Conservation (phyloP, 1,140 invertebrate species). For the Sarcophaga peregrina region DNA sequence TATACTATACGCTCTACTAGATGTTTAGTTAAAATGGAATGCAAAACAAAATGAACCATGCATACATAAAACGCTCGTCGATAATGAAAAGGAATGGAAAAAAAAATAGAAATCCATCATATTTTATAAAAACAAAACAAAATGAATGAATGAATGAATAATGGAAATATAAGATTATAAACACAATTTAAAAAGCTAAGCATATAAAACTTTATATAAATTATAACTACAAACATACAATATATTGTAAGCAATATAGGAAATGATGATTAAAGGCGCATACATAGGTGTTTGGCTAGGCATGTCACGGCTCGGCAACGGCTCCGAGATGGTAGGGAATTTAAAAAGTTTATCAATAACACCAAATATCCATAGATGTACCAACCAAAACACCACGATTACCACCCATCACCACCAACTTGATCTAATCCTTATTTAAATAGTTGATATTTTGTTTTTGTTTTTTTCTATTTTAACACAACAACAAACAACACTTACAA, state of each 20-base stretch:
- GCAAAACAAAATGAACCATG: too few species aligned
- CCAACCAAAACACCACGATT: too few species aligned
- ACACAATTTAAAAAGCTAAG: constrained; percentile 35
- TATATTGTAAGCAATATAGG: constrained; percentile 22
- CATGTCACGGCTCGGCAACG: too few species aligned
- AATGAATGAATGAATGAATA: constrained; percentile 14
- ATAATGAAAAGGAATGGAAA: neutral
- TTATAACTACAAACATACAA: neutral
- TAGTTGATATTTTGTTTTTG: too few species aligned
- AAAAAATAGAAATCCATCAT: neutral
- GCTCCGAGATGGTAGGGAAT: too few species aligned
- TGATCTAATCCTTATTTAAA: too few species aligned
- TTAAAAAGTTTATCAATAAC: too few species aligned
- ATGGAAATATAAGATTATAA: constrained; percentile 42
- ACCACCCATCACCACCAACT: neutral
- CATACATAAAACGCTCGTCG: too few species aligned
- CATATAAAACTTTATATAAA: neutral
- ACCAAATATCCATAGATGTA: too few species aligned
- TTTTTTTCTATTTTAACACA: too few species aligned
- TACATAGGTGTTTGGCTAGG: neutral
- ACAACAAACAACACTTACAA: too few species aligned
- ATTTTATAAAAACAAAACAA: neutral
- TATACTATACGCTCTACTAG: constrained; percentile 36
- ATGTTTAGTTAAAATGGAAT: constrained; percentile 37
- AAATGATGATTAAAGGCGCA: neutral